Conservation (phyloP, 2,888 invertebrate species). For the Spodoptera littoralis region DNA sequence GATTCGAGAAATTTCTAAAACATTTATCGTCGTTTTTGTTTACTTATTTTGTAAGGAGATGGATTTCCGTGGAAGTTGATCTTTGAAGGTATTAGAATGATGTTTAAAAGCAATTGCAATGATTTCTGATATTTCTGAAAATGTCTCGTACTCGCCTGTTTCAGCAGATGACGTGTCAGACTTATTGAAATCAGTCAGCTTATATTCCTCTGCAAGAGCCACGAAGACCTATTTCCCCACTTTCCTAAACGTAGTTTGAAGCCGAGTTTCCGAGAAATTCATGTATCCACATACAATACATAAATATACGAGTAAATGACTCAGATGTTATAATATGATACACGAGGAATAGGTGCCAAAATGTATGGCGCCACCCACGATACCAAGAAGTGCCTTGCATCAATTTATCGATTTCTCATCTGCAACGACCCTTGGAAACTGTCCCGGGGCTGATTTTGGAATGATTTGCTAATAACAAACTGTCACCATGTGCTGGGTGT, state of each 20-base stretch:
- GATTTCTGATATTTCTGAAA: not conserved
- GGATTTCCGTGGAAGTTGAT: not conserved
- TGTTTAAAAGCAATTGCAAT: no score
- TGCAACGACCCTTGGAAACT: slow-evolving; percentile 38
- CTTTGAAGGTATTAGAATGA: no score
- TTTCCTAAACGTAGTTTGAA: slow-evolving; percentile 25
- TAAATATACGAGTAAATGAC: slow-evolving; percentile 44
- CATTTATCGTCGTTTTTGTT: slow-evolving; percentile 1
- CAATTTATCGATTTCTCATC: slow-evolving; percentile 46
- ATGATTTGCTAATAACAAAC: slow-evolving; percentile 25
- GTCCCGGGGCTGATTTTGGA: slow-evolving; percentile 26
- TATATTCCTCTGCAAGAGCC: slow-evolving; percentile 2
- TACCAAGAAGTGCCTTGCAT: slow-evolving; percentile 45
- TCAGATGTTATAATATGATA: slow-evolving; percentile 44
- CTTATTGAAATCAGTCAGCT: slow-evolving; percentile 4
- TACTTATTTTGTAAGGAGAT: not conserved
- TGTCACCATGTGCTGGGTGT: slow-evolving; percentile 7
- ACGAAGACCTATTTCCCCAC: slow-evolving; percentile 41
- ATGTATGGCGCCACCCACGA: slow-evolving; percentile 47
- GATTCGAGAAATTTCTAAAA: slow-evolving; percentile 15
- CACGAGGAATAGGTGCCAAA: slow-evolving; percentile 52
- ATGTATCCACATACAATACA: slow-evolving; percentile 36
- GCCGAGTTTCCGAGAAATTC: slow-evolving; percentile 36
- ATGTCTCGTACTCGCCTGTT: not conserved
- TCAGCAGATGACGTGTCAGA: no score